These are phyloP conservation scores for Sphaerodactylus townsendi DNA, from an alignment of 2,113 vertebrate species.

Conservation along the genomic window DNA sequence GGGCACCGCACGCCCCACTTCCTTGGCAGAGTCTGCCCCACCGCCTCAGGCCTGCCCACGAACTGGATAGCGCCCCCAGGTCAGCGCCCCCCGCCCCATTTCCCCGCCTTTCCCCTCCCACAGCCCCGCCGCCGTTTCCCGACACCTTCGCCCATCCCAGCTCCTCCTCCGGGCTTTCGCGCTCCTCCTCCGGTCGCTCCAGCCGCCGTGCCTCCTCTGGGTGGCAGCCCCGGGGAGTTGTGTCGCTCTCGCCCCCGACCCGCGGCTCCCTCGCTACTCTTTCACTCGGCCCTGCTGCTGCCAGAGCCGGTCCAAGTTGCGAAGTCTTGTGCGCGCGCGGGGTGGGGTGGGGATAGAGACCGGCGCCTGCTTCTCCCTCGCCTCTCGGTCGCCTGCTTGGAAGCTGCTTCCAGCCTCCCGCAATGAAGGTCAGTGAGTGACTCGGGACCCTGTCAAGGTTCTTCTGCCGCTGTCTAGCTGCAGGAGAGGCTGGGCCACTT, in stretches of 20 bases:
- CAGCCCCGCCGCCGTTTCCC: not conserved
- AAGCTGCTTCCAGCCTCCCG: not conserved
- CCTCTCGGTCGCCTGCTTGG: not conserved
- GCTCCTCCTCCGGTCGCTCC: too few species aligned
- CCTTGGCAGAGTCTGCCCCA: too few species aligned
- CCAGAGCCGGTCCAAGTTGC: too few species aligned
- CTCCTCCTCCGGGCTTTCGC: not conserved
- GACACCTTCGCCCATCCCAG: too few species aligned
- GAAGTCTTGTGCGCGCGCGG: not conserved
- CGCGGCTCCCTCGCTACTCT: not conserved
- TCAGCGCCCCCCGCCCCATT: not conserved
- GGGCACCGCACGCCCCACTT: not conserved
- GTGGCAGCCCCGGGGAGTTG: not conserved
- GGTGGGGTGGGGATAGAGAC: too few species aligned
- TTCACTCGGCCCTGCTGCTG: not conserved
- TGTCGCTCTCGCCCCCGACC: not conserved
- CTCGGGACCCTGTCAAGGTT: not conserved
- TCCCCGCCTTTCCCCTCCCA: not conserved
- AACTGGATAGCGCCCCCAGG: too few species aligned
- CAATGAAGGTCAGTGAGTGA: constrained; percentile 67
- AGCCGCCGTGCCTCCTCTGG: not conserved
- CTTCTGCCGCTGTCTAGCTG: too few species aligned
- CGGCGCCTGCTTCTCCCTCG: constrained; percentile 6
- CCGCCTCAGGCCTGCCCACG: too few species aligned
- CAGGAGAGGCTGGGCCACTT: too few species aligned